phyloP scores from a whole-genome alignment of 2,888 invertebrate genomes.

The Cylindroiulus punctatus region DNA sequence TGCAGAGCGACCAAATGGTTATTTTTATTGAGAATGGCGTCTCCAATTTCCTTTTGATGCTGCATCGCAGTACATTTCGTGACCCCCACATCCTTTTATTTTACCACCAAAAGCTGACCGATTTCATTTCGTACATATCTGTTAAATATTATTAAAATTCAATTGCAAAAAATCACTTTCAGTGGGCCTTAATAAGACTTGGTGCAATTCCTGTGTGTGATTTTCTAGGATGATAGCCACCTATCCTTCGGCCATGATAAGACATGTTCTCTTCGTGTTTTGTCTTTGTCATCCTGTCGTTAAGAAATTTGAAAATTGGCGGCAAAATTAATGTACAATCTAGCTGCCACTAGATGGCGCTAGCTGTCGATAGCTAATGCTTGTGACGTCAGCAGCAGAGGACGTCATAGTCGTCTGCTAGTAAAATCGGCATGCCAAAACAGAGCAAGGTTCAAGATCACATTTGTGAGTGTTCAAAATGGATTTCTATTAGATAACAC shows the following conservation, averaged over 20 bases:
- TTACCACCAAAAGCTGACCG: not conserved
- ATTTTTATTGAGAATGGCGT: not conserved
- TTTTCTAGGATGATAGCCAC: too few relatives aligned
- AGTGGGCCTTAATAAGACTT: too few relatives aligned
- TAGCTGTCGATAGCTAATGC: not conserved
- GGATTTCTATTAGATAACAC: not conserved
- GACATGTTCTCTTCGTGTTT: too few relatives aligned
- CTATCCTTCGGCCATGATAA: too few relatives aligned
- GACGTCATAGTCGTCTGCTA: not conserved
- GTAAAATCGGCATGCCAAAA: not conserved
- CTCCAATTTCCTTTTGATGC: not conserved
- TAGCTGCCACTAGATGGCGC: not conserved
- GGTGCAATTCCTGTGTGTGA: too few relatives aligned
- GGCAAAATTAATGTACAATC: not conserved
- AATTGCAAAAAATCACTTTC: too few relatives aligned
- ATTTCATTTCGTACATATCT: not conserved
- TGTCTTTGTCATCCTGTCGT: too few relatives aligned
- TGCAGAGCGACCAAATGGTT: not conserved
- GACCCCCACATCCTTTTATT: not conserved
- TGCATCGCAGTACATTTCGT: not conserved
- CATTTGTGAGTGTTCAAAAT: not conserved
- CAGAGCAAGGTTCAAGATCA: not conserved
- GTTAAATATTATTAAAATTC: too few relatives aligned
- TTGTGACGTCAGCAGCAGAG: not conserved
- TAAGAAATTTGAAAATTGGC: conserved; percentile 4